These are phyloP conservation scores for Equus przewalskii DNA, from an alignment of 2,113 vertebrate species.

Conservation along the genomic window DNA sequence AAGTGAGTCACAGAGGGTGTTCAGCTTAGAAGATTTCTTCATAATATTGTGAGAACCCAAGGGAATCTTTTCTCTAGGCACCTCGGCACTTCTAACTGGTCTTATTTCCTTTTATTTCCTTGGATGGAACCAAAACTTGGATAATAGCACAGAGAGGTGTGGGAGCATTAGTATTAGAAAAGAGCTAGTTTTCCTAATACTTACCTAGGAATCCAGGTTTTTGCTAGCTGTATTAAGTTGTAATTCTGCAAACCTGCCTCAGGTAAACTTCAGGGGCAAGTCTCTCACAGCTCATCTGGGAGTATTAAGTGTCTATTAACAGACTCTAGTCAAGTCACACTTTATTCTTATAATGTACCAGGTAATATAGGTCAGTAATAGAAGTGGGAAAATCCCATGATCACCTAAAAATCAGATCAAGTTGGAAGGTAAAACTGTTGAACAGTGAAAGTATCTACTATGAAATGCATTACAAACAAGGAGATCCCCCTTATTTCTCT, in stretches of 20 bases:
- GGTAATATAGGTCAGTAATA: conserved; percentile 71
- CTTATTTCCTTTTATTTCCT: conserved; percentile 34
- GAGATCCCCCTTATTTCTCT: neutral
- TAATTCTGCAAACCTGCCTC: conserved; percentile 67
- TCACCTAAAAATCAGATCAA: conserved; percentile 66
- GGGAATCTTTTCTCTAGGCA: conserved; percentile 55
- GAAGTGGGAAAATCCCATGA: conserved; percentile 54
- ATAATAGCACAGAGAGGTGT: neutral
- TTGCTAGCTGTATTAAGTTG: conserved; percentile 55
- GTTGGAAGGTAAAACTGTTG: conserved; percentile 37
- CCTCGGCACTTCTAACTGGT: neutral
- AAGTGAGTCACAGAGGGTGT: neutral
- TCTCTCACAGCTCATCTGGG: conserved; percentile 61
- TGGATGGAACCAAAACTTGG: conserved; percentile 30
- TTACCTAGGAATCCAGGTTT: conserved; percentile 8
- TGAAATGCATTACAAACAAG: conserved; percentile 58
- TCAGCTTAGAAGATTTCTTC: neutral
- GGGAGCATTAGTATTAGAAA: neutral
- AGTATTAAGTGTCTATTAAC: conserved; percentile 68
- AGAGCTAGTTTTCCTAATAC: neutral
- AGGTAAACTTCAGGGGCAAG: conserved; percentile 62
- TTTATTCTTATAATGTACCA: conserved; percentile 64
- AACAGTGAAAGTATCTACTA: conserved; percentile 9
- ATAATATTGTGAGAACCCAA: conserved; percentile 64
- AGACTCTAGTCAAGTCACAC: conserved; percentile 35